A percentile compares a stretch with the other conserved stretches of the same genome.
These are phyloP conservation scores for Argyresthia goedartella DNA, from an alignment of 2,888 invertebrate species.

Conservation along the genomic window DNA sequence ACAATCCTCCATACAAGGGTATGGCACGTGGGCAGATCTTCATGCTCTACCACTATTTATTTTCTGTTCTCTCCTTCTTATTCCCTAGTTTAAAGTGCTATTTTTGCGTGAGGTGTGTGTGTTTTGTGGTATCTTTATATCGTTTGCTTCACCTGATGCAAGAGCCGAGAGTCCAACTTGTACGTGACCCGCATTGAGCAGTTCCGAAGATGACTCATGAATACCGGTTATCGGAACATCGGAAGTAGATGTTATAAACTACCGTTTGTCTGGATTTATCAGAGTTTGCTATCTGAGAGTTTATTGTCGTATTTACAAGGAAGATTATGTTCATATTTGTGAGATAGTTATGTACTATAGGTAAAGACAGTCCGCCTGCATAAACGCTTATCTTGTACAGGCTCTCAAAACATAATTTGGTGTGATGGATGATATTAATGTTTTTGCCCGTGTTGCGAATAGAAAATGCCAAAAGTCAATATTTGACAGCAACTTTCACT, in stretches of 20 bases:
- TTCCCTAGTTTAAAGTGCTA: not conserved
- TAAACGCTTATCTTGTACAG: no score
- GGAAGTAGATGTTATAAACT: conserved; percentile 19
- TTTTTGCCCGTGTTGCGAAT: no score
- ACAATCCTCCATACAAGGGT: conserved; percentile 1
- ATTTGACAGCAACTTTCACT: no score
- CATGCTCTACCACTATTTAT: not conserved
- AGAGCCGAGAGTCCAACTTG: conserved; percentile 20
- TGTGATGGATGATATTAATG: no score
- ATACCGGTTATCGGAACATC: conserved; percentile 4
- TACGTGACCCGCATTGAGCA: conserved; percentile 38
- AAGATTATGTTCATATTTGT: no score
- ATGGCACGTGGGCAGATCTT: conserved; percentile 27
- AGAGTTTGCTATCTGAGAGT: no score
- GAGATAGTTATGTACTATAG: no score
- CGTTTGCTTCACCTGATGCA: conserved; percentile 40
- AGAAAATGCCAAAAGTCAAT: no score
- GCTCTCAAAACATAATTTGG: no score
- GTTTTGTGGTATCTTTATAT: conserved; percentile 33
- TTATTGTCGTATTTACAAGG: no score
- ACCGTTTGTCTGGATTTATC: conserved; percentile 1
- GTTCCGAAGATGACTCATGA: conserved; percentile 15
- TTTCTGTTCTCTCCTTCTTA: not conserved
- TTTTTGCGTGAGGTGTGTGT: not conserved
- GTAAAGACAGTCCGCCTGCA: no score